phyloP scores from a whole-genome alignment of 2,113 vertebrate species.

The Sylvilagus bachmani region DNA sequence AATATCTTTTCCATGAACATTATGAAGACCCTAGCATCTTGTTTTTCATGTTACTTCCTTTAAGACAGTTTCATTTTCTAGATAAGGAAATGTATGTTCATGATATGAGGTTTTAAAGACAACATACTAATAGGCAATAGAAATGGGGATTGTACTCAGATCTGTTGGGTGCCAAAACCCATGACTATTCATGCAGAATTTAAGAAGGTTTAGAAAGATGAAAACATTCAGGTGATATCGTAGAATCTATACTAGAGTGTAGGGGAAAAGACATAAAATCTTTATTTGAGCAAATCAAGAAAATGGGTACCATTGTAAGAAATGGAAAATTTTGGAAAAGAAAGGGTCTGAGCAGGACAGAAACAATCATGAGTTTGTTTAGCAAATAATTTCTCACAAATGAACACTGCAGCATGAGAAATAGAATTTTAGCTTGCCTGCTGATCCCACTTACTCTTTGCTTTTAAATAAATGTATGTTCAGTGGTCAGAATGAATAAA shows the following conservation, averaged over 20 bases:
- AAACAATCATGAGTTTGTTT: not conserved
- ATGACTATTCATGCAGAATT: not conserved
- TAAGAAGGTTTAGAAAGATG: not conserved
- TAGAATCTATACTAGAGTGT: not conserved
- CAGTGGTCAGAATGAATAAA: constrained; percentile 26
- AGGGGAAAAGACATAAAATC: not conserved
- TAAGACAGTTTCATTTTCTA: not conserved
- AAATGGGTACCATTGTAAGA: not conserved
- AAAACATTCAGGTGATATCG: not conserved
- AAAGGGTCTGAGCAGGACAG: not conserved
- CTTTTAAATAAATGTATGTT: not conserved
- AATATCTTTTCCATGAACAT: too few relatives aligned
- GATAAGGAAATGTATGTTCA: not conserved
- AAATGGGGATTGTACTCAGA: not conserved
- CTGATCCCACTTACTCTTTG: not conserved
- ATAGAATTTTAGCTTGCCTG: not conserved
- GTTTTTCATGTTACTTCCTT: not conserved
- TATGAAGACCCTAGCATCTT: not conserved
- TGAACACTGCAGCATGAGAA: not conserved
- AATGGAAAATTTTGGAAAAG: not conserved
- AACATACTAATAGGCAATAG: not conserved
- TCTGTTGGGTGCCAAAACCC: not conserved
- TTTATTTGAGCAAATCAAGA: not conserved
- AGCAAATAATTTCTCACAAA: not conserved
- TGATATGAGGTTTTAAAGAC: constrained; percentile 2